These are phyloP conservation scores for Lynx canadensis DNA, from an alignment of 2,113 vertebrate genomes.

Conservation along the genomic window DNA sequence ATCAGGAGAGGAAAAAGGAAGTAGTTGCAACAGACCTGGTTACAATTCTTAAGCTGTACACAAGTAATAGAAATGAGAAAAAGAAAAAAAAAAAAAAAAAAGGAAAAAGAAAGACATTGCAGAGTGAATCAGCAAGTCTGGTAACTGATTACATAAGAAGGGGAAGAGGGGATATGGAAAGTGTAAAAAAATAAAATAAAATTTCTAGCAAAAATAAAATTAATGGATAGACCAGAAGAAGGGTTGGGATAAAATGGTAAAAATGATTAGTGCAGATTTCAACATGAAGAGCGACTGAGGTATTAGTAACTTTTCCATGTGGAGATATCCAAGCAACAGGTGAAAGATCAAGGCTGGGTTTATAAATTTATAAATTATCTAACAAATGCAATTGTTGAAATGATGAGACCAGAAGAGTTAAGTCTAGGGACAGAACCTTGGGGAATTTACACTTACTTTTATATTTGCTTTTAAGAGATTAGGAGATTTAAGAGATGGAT, in stretches of 20 bases:
- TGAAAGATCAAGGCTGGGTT: background rate
- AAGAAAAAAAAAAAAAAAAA: background rate
- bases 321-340: background rate
- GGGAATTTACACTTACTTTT: background rate
- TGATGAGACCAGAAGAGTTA: background rate
- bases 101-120: background rate
- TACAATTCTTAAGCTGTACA: background rate
- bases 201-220: conserved; percentile 11
- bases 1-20: background rate
- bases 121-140: background rate
- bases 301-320: background rate
- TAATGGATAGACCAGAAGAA: background rate
- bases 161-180: background rate
- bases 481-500: background rate
- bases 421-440: background rate
- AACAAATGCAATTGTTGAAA: background rate
- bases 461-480: background rate
- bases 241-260: background rate
- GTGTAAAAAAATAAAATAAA: background rate
- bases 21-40: background rate
- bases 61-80: background rate
- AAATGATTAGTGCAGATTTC: background rate
- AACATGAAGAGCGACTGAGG: background rate
- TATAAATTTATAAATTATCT: background rate
- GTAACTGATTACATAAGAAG: background rate